Evolutionary conservation across 2,888 invertebrate genomes (phyloP).

Genomic region (Rotaria sp.): DNA sequence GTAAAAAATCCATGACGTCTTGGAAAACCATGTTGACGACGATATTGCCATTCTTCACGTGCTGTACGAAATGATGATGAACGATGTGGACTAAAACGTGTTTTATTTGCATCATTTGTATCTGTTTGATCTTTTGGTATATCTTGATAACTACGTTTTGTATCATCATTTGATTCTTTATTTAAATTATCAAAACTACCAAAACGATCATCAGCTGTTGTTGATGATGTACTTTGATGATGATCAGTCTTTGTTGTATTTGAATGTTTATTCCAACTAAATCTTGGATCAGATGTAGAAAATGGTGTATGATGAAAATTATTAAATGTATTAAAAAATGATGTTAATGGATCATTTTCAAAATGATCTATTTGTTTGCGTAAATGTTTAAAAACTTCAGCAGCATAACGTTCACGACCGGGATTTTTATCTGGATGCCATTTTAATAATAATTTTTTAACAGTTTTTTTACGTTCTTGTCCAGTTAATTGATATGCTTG

Average conservation of each 20-base stretch:
- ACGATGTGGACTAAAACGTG: background rate
- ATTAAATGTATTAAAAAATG: slow-evolving; percentile 28
- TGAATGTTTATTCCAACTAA: slow-evolving; percentile 10
- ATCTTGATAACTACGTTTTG: slow-evolving; percentile 15
- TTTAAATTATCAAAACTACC: slow-evolving; percentile 40
- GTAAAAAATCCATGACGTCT: slow-evolving; percentile 21
- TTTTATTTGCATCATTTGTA: background rate
- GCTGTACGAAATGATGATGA: slow-evolving; percentile 33
- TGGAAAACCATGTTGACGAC: slow-evolving; percentile 33
- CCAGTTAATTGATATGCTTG: slow-evolving; percentile 31
- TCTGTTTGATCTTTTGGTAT: background rate
- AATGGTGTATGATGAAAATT: slow-evolving; percentile 23
- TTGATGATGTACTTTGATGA: background rate
- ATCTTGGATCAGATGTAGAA: background rate
- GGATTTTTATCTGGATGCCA: slow-evolving; percentile 41
- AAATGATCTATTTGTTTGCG: slow-evolving; percentile 39
- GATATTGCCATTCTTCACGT: slow-evolving; percentile 40
- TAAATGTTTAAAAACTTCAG: slow-evolving; percentile 41
- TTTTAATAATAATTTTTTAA: slow-evolving; percentile 38
- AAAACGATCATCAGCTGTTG: slow-evolving; percentile 35
- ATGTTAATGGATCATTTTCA: slow-evolving; percentile 38
- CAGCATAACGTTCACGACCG: slow-evolving; percentile 40
- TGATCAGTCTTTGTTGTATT: background rate
- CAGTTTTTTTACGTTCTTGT: slow-evolving; percentile 38
- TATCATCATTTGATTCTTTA: slow-evolving; percentile 24